phyloP scores from a whole-genome alignment of 2,797 vertebrate species.

The Oceanodroma leucorhoa region DNA sequence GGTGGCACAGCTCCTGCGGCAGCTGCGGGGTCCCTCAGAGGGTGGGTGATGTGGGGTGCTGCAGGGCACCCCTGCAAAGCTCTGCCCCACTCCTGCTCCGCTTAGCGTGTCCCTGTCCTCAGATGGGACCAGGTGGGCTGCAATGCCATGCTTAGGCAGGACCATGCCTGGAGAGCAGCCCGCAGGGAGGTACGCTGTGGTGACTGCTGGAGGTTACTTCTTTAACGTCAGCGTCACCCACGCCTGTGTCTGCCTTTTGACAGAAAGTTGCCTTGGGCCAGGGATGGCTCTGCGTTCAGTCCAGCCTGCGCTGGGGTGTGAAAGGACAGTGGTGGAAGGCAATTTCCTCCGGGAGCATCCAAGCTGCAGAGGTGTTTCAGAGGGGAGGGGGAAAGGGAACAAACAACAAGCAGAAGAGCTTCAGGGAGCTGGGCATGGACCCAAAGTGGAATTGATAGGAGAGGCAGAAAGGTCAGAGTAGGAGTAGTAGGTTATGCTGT shows the following conservation, averaged over 20 bases:
- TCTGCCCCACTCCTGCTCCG: background rate
- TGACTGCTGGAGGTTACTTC: background rate
- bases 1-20: background rate
- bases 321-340: background rate
- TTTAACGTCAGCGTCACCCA: background rate
- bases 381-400: background rate
- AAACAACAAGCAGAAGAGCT: background rate
- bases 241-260: fast-evolving
- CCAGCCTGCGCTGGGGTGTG: background rate
- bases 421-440: background rate
- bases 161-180: background rate
- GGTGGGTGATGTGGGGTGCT: background rate
- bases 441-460: background rate
- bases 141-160: background rate
- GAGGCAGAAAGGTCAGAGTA: background rate
- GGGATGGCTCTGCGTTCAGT: background rate
- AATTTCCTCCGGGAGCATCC: background rate
- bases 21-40: background rate
- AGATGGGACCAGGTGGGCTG: background rate
- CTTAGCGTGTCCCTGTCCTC: background rate
- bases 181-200: fast-evolving
- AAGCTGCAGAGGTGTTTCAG: background rate
- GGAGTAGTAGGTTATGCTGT: background rate
- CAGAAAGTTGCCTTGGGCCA: background rate
- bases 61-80: background rate